These are phyloP conservation scores for Cheilosia vulpina DNA, from an alignment of 2,888 invertebrate genomes.

Conservation along the genomic window DNA sequence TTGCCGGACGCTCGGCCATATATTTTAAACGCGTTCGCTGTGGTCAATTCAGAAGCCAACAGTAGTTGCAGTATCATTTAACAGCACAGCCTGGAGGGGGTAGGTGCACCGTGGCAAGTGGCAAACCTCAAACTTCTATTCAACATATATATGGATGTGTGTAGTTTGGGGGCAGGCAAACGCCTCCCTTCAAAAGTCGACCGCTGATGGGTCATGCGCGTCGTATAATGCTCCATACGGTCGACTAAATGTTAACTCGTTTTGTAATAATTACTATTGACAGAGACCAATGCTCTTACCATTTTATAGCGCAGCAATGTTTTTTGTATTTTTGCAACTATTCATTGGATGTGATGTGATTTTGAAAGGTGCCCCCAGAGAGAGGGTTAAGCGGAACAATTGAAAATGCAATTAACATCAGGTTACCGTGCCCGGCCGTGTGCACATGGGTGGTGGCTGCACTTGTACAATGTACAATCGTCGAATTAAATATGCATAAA, in stretches of 20 bases:
- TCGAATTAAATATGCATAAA: conserved; percentile 68
- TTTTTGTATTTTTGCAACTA: conserved; percentile 24
- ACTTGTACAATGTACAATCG: neutral
- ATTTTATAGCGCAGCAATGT: neutral
- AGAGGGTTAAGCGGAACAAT: conserved; percentile 27
- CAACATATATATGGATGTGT: conserved; percentile 3
- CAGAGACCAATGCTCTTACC: conserved; percentile 56
- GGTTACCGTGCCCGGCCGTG: conserved; percentile 23
- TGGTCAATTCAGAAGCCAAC: conserved; percentile 51
- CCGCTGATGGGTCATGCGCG: no score
- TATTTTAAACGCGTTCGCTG: conserved; percentile 60
- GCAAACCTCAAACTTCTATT: conserved; percentile 60
- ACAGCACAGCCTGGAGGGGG: conserved; percentile 18
- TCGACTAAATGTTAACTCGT: conserved; percentile 19
- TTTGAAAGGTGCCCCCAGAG: conserved; percentile 35
- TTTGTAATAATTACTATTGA: conserved; percentile 61
- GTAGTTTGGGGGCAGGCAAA: neutral
- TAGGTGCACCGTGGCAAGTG: conserved; percentile 24
- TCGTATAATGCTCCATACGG: neutral
- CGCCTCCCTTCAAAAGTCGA: no score
- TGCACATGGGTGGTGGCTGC: conserved; percentile 9
- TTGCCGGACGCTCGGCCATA: conserved; percentile 29
- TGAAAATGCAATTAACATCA: conserved; percentile 68
- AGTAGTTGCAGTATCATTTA: conserved; percentile 1
- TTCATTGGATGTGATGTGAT: neutral